Evolutionary conservation across 2,797 vertebrate genomes (phyloP), one percentile per base, ranked within the genome.

Genomic region (Astyanax mexicanus): DNA sequence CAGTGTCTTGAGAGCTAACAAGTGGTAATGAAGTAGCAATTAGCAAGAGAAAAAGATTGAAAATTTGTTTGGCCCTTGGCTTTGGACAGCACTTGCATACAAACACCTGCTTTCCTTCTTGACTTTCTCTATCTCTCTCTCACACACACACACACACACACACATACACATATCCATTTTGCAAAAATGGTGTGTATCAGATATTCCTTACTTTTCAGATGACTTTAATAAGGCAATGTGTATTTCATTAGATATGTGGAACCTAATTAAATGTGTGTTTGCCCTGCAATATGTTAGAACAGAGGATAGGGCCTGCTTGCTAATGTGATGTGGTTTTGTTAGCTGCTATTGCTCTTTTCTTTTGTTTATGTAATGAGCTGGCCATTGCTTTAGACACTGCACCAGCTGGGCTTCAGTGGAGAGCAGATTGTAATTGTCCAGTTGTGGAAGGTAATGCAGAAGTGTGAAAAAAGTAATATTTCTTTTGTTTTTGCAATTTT

Each of bases 301-400:
- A 40, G 44, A 52, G 21, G 8, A 37, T 37, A 51, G 17, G 27
- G 25, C 32, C 49, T 29, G 47, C 23, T 27, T 69, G 35, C 57
- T 76, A 69, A 69, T 54, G 62, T 21, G 52, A 44, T 78, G 69
- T 65, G 38, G 58, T 77, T 77, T 65, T 54, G 32, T 38, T 67
- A 71, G 69, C 17, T 58, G 25, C 23, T 10, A 15, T 35, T 45
- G 12, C 15, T 27, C 12, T 9, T 5, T 19, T 40, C 71, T 76
- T 62, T 74, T 57, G n/a, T n/a, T 38, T 70, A 75, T 52, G 74
- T 57, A 32, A 19, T 32, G 27, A 35, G 27, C 44, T 1, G 15
- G 45, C 25, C 9, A 1, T 19, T 51, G 15, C 47, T 45, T n/a
- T n/a, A 17, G 23, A 58, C 57, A 13, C n/a, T 61, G 38, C 58